Conservation (phyloP, 2,113 vertebrate species). For the Paracanthobrama guichenoti region DNA sequence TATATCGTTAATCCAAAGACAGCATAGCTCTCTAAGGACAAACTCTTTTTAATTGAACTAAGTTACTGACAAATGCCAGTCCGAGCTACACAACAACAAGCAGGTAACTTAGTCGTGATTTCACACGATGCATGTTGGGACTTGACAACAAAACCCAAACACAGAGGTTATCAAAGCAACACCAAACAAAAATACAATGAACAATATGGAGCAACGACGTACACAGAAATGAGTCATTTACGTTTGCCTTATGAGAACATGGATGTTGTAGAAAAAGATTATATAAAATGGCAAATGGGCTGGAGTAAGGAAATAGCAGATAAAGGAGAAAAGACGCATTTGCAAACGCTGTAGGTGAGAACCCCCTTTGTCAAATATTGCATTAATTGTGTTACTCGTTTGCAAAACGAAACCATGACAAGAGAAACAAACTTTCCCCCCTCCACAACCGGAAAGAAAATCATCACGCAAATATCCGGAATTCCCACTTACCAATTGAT, state of each 20-base stretch:
- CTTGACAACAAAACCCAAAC: conserved; percentile 39
- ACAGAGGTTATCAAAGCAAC: conserved; percentile 28
- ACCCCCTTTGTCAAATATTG: not conserved
- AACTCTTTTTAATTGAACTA: not conserved
- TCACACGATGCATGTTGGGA: conserved; percentile 44
- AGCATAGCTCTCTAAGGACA: not conserved
- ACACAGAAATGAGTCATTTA: not conserved
- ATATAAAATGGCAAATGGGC: not conserved
- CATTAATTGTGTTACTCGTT: not conserved
- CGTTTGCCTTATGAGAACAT: not conserved
- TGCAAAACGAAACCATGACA: not conserved
- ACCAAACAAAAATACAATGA: not conserved
- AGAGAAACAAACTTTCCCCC: conserved; percentile 39
- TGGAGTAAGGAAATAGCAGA: not conserved
- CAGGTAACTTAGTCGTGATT: not conserved
- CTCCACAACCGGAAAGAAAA: conserved; percentile 51
- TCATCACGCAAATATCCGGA: conserved; percentile 49
- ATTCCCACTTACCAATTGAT: conserved; percentile 51
- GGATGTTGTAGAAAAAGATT: not conserved
- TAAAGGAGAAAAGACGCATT: not conserved
- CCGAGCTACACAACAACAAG: conserved; percentile 8
- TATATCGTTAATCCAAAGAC: not conserved
- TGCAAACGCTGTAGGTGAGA: not conserved
- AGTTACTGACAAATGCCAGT: not conserved
- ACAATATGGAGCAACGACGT: not conserved